These are phyloP conservation scores for Jacana jacana DNA, from an alignment of 2,113 vertebrate species.

Conservation along the genomic window DNA sequence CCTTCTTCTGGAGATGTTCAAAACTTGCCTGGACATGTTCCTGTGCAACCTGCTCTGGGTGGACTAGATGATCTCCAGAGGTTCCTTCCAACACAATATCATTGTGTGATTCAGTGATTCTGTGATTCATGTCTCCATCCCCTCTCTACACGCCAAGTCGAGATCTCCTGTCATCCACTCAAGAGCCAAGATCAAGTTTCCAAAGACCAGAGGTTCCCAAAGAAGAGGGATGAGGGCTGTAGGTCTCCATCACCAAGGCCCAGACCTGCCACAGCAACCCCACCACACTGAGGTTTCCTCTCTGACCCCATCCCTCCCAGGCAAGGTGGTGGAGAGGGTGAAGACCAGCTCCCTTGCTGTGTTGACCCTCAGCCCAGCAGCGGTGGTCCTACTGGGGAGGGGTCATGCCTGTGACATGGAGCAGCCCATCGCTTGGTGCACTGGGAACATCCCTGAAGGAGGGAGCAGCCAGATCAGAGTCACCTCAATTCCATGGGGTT, in stretches of 20 bases:
- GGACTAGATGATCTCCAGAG: no score
- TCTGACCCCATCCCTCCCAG: accelerated
- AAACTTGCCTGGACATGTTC: no score
- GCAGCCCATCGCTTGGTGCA: background rate
- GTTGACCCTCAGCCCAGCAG: background rate
- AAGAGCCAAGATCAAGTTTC: background rate
- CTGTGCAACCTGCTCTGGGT: no score
- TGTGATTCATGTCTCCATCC: background rate
- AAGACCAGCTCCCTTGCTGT: background rate
- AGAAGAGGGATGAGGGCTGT: background rate
- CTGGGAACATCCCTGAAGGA: background rate
- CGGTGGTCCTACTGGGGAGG: background rate
- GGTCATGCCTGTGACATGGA: accelerated
- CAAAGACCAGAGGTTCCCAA: background rate
- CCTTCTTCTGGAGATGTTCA: no score
- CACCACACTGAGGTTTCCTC: background rate
- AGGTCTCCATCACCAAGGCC: background rate
- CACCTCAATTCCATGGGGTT: background rate
- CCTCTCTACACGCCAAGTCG: background rate
- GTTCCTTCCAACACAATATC: no score
- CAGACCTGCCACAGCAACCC: background rate
- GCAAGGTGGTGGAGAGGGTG: no score
- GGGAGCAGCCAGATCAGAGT: background rate
- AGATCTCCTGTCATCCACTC: background rate
- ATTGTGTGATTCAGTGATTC: no score